A percentile compares a stretch with the other conserved stretches of the same genome.
phyloP scores from a whole-genome alignment of 2,797 vertebrate species.

The Hirundo rustica region DNA sequence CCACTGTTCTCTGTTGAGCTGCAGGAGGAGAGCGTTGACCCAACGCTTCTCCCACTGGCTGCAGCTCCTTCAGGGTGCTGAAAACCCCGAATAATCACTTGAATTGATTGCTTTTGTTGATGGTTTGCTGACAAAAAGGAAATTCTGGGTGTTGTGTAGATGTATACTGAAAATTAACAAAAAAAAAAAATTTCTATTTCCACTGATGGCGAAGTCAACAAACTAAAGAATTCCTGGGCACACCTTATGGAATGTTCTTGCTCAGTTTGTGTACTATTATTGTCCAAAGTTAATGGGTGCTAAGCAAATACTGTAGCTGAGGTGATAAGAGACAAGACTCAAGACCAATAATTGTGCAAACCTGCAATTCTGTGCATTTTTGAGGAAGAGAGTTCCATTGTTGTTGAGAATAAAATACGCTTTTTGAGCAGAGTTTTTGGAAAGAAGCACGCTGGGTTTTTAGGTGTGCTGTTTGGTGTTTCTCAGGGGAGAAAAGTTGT shows the following conservation, averaged over 20 bases:
- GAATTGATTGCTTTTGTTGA: not conserved
- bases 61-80: not conserved
- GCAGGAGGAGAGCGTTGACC: not conserved
- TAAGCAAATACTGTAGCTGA: conserved; percentile 15
- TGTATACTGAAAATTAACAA: not conserved
- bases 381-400: not conserved
- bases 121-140: not conserved
- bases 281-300: not conserved
- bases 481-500: not conserved
- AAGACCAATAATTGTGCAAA: not conserved
- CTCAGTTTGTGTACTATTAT: not conserved
- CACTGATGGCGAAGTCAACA: not conserved
- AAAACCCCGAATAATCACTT: not conserved
- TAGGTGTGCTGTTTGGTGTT: not conserved
- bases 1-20: not conserved
- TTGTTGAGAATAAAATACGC: not conserved
- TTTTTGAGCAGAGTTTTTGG: not conserved
- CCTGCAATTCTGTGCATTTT: not conserved
- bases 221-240: not conserved
- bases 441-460: not conserved
- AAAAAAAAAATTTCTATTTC: not conserved
- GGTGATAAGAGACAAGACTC: conserved; percentile 7
- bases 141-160: not conserved
- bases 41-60: accelerated
- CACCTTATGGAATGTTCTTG: conserved; percentile 20